phyloP scores from a whole-genome alignment of 2,113 vertebrate genomes.

The Corythaixoides concolor region DNA sequence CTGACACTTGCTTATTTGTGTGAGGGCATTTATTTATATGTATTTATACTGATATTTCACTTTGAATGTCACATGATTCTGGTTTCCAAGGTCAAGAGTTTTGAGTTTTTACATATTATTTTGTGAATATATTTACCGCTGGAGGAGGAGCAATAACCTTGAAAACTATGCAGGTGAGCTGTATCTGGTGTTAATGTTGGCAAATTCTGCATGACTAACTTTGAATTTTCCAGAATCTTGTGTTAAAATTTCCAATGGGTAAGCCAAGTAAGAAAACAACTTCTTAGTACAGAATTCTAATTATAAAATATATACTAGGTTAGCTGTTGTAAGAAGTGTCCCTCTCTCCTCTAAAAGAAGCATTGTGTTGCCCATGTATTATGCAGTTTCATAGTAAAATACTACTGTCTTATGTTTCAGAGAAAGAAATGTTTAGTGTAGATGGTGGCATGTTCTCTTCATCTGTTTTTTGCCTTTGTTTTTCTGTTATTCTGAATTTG shows the following conservation, averaged over 20 bases:
- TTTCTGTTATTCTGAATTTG: neutral
- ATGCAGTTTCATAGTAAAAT: neutral
- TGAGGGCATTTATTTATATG: neutral
- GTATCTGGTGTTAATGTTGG: neutral
- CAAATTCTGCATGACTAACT: neutral
- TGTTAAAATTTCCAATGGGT: neutral
- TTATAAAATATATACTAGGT: too few relatives aligned
- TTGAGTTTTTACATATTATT: neutral
- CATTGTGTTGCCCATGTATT: neutral
- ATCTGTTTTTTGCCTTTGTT: neutral
- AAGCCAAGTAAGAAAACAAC: rapidly evolving
- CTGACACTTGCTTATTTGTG: neutral
- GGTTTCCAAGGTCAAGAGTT: neutral
- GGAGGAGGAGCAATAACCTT: rapidly evolving
- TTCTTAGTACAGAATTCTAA: neutral
- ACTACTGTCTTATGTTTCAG: neutral
- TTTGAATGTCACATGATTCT: too few relatives aligned
- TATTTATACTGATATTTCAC: neutral
- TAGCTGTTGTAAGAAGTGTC: neutral
- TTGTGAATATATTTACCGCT: neutral
- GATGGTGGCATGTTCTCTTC: neutral
- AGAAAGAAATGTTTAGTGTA: neutral
- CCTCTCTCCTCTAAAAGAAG: rapidly evolving
- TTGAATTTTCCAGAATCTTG: neutral
- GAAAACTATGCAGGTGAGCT: neutral